Percentiles rank a stretch among this genome's conserved stretches.
These are phyloP conservation scores for Byasa hedistus DNA, from an alignment of 2,888 invertebrate species.

Conservation along the genomic window DNA sequence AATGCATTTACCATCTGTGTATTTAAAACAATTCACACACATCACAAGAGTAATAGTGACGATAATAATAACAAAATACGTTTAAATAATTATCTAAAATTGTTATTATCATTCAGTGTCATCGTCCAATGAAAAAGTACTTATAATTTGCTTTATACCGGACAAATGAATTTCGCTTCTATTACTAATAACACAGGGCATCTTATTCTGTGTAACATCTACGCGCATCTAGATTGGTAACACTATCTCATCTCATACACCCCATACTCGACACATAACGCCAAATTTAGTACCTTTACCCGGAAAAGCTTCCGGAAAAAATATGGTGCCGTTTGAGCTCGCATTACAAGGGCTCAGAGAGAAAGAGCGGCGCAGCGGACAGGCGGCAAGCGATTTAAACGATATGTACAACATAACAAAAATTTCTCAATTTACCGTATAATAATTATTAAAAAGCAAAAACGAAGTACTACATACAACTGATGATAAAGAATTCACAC, in stretches of 20 bases:
- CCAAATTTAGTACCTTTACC: constrained; percentile 65
- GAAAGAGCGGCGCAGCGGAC: constrained; percentile 47
- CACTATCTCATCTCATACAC: constrained; percentile 49
- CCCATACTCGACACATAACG: constrained; percentile 53
- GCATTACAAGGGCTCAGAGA: constrained; percentile 66
- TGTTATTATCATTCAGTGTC: too few species aligned
- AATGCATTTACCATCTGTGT: too few species aligned
- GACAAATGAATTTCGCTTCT: neutral
- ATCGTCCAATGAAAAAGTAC: neutral
- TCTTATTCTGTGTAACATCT: constrained; percentile 3
- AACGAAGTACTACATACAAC: too few species aligned
- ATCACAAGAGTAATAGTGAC: neutral
- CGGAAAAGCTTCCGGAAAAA: constrained; percentile 70
- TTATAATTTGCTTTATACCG: neutral
- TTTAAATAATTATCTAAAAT: too few species aligned
- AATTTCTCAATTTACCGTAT: too few species aligned
- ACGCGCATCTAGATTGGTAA: constrained; percentile 33
- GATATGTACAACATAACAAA: too few species aligned
- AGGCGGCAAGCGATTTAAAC: constrained; percentile 31
- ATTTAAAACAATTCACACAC: too few species aligned
- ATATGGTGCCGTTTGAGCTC: constrained; percentile 73
- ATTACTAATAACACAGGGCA: neutral
- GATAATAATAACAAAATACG: neutral
- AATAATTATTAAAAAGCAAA: too few species aligned
- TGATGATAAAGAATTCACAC: too few species aligned